phyloP scores from a whole-genome alignment of 2,888 invertebrate genomes.

The Dasysyrphus albostriatus region DNA sequence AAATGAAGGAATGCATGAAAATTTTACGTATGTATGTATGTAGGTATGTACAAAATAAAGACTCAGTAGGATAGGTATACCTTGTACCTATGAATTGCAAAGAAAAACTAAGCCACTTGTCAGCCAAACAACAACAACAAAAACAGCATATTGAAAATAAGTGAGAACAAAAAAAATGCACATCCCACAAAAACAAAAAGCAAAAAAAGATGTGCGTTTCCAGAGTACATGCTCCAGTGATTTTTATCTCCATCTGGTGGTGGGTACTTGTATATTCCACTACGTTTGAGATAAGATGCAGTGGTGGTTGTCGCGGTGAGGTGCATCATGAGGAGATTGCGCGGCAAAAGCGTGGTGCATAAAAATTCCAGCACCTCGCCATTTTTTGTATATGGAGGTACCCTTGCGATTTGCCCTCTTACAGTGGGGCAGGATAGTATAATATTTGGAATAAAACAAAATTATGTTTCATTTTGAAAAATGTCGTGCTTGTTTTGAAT shows the following conservation, averaged over 20 bases:
- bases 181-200: background rate
- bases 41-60: background rate
- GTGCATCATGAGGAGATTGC: background rate
- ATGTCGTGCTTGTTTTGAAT: no score
- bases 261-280: background rate
- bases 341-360: conserved; percentile 25
- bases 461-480: no score
- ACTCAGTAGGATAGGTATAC: no score
- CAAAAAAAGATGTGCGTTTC: conserved; percentile 58
- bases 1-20: conserved; percentile 31
- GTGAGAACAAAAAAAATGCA: conserved; percentile 21
- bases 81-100: background rate
- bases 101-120: conserved; percentile 47
- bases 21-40: no score
- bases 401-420: conserved; percentile 22
- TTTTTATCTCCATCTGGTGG: conserved; percentile 44
- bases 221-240: conserved; percentile 56
- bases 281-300: conserved; percentile 22
- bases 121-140: conserved; percentile 8
- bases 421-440: background rate
- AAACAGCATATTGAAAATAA: background rate
- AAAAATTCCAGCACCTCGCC: conserved; percentile 1
- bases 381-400: conserved; percentile 2
- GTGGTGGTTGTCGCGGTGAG: background rate
- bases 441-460: background rate